phyloP scores from a whole-genome alignment of 2,888 invertebrate species.

The Tortricodes alternella region DNA sequence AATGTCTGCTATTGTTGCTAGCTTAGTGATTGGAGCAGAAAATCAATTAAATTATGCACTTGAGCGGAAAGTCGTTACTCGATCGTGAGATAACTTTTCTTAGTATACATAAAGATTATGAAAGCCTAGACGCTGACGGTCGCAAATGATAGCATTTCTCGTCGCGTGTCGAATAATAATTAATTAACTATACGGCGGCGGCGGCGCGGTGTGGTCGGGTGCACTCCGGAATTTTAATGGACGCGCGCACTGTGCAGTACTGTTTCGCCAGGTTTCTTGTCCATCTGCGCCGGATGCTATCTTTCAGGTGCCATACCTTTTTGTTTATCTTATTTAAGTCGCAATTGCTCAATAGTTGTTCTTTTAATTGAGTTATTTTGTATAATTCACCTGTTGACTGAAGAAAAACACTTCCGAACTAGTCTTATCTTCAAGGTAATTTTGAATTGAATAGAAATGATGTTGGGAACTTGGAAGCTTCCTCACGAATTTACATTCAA shows the following conservation, averaged over 20 bases:
- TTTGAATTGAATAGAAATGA: neutral
- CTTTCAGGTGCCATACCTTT: constrained; percentile 32
- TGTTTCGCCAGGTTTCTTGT: constrained; percentile 19
- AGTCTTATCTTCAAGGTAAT: neutral
- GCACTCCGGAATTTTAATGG: constrained; percentile 35
- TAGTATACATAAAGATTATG: constrained; percentile 16
- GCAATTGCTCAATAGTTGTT: constrained; percentile 13
- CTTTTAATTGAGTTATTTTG: constrained; percentile 1
- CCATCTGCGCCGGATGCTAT: constrained; percentile 30
- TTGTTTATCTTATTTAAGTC: constrained; percentile 3
- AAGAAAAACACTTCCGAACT: neutral
- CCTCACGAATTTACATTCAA: constrained; percentile 24
- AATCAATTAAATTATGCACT: constrained; percentile 6
- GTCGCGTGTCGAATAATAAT: constrained; percentile 26
- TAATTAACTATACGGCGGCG: constrained; percentile 16
- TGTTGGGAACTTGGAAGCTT: constrained; percentile 14
- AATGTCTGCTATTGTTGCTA: neutral
- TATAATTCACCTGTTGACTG: neutral
- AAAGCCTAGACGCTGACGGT: constrained; percentile 4
- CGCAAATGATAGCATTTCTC: constrained; percentile 30
- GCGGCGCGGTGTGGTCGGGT: constrained; percentile 26
- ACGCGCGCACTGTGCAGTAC: constrained; percentile 19
- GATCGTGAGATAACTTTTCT: constrained; percentile 28
- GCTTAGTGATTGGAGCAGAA: constrained; percentile 2
- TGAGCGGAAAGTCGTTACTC: constrained; percentile 21